Conservation (phyloP, 37 sponge, comb jelly and placozoan genomes). For the Cliona cf. orientalis region DNA sequence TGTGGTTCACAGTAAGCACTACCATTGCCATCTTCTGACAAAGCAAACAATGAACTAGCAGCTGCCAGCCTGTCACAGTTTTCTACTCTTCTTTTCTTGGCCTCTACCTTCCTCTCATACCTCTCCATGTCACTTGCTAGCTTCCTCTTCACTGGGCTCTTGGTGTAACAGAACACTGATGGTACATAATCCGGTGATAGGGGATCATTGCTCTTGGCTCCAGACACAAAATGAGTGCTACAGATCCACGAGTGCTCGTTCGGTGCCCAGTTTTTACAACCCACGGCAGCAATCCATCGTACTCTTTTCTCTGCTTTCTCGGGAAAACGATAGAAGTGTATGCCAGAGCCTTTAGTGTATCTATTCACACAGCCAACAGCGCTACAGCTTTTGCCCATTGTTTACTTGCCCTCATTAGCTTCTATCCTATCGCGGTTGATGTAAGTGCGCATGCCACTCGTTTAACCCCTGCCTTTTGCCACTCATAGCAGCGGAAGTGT, state of each 20-base stretch:
- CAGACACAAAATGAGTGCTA: slow-evolving; percentile 53
- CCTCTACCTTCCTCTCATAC: slow-evolving; percentile 26
- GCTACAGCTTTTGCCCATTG: slow-evolving; percentile 63
- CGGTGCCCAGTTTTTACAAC: slow-evolving; percentile 48
- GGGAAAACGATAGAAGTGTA: slow-evolving; percentile 58
- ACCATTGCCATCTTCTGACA: slow-evolving; percentile 38
- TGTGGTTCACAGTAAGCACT: neutral
- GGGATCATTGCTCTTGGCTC: slow-evolving; percentile 57
- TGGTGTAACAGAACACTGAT: slow-evolving; percentile 33
- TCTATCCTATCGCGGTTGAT: too few relatives aligned
- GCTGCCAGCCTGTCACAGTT: slow-evolving; percentile 17
- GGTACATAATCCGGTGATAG: slow-evolving; percentile 69
- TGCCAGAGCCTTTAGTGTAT: slow-evolving; percentile 28
- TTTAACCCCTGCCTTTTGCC: slow-evolving; percentile 23
- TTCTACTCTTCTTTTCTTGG: slow-evolving; percentile 43
- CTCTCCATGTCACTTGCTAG: neutral
- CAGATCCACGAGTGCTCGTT: slow-evolving; percentile 52
- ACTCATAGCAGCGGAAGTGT: slow-evolving; percentile 35
- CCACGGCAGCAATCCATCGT: slow-evolving; percentile 61
- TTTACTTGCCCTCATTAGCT: too few relatives aligned
- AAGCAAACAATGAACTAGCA: slow-evolving; percentile 2
- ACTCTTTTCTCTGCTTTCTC: slow-evolving; percentile 22
- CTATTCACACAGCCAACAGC: slow-evolving; percentile 51
- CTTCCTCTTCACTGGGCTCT: slow-evolving; percentile 52
- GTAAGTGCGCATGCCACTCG: too few relatives aligned